Evolutionary conservation across 2,113 vertebrate genomes (phyloP).

Genomic region (Promerops cafer): DNA sequence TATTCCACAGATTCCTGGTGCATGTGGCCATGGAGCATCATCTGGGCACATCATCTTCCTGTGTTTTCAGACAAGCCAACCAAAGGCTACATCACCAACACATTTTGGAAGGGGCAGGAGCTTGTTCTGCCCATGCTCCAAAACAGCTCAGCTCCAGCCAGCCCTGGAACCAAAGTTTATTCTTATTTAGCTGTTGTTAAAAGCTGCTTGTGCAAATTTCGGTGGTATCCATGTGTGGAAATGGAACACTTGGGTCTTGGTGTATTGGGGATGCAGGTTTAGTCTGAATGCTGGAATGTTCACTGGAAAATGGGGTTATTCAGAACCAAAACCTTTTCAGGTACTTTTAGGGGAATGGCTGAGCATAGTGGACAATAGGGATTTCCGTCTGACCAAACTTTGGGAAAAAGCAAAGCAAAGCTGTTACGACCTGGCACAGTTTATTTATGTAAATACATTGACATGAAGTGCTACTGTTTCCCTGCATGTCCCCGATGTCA

Average conservation of each 20-base stretch:
- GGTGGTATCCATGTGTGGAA: fast-evolving
- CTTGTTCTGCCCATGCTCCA: fast-evolving
- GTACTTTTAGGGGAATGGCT: neutral
- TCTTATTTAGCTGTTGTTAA: neutral
- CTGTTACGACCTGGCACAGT: neutral
- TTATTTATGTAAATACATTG: neutral
- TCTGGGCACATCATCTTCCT: neutral
- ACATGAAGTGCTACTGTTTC: neutral
- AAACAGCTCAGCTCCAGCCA: neutral
- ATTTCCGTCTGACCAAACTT: neutral
- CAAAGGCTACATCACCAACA: neutral
- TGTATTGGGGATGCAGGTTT: neutral
- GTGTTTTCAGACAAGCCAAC: neutral
- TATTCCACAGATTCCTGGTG: neutral
- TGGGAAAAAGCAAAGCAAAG: neutral
- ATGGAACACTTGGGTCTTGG: fast-evolving
- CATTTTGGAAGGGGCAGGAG: neutral
- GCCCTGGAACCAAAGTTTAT: neutral
- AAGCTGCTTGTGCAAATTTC: neutral
- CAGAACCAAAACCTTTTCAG: neutral
- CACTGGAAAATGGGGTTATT: neutral
- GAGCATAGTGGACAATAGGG: neutral
- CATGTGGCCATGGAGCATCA: fast-evolving
- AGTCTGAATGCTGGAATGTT: neutral
- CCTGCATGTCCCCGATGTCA: neutral